A percentile compares a stretch with the other conserved stretches of the same genome.
phyloP scores from a whole-genome alignment of 2,797 vertebrate genomes.

The Eurystomus glaucurus region DNA sequence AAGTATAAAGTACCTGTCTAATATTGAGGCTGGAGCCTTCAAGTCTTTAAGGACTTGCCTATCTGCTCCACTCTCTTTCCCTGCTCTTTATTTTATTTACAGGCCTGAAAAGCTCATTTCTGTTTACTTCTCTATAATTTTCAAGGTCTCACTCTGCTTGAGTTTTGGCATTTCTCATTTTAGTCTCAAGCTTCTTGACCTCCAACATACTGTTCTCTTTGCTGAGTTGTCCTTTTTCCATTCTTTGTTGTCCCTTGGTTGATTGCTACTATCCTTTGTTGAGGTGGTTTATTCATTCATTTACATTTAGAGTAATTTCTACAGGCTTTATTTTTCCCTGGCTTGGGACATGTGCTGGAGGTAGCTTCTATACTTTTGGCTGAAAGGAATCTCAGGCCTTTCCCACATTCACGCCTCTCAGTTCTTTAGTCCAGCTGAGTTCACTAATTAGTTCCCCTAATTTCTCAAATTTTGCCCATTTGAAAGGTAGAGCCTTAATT shows the following conservation, averaged over 20 bases:
- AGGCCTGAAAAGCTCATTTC: background rate
- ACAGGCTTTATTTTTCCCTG: background rate
- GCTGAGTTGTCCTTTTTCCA: background rate
- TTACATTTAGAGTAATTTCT: conserved; percentile 17
- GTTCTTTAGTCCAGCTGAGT: conserved; percentile 24
- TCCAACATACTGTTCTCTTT: background rate
- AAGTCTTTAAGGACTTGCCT: background rate
- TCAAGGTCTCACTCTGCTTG: background rate
- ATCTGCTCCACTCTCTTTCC: background rate
- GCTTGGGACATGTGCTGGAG: background rate
- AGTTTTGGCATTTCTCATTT: background rate
- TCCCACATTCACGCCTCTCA: background rate
- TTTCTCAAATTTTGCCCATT: conserved; percentile 39
- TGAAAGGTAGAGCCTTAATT: conserved; percentile 54
- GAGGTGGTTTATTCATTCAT: background rate
- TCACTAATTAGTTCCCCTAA: conserved; percentile 48
- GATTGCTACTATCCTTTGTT: background rate
- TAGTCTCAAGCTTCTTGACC: background rate
- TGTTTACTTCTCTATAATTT: background rate
- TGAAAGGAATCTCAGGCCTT: conserved; percentile 15
- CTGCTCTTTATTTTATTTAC: background rate
- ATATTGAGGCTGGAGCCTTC: background rate
- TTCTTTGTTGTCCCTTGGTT: background rate
- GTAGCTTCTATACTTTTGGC: background rate
- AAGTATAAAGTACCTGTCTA: background rate